phyloP scores from a whole-genome alignment of 2,113 vertebrate species.

The Cyanocitta stelleri region DNA sequence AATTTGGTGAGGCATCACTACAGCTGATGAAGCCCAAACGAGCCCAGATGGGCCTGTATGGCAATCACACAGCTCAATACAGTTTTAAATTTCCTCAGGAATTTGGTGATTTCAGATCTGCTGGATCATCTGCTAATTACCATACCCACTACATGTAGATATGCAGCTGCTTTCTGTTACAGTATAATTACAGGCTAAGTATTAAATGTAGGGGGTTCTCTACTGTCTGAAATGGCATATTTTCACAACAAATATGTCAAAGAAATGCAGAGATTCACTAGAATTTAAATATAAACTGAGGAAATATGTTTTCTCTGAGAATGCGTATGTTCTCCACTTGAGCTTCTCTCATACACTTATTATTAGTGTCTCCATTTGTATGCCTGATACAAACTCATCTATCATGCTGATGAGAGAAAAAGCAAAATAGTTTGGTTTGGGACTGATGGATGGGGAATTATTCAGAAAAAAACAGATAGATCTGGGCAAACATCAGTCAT shows the following conservation, averaged over 20 bases:
- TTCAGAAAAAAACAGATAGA: not conserved
- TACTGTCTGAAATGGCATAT: conserved; percentile 11
- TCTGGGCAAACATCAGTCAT: not conserved
- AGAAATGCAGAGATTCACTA: not conserved
- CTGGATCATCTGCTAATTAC: conserved; percentile 13
- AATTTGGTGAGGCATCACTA: not conserved
- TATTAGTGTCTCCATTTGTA: not conserved
- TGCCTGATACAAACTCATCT: not conserved
- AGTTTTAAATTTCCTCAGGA: not conserved
- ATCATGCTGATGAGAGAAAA: not conserved
- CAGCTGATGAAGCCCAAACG: not conserved
- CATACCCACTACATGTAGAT: not conserved
- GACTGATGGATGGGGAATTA: not conserved
- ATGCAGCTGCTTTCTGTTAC: not conserved
- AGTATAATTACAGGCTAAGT: conserved; percentile 9
- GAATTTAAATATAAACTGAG: not conserved
- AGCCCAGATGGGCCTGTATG: not conserved
- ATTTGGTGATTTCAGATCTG: not conserved
- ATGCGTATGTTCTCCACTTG: not conserved
- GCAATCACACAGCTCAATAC: not conserved
- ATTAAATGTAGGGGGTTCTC: not conserved
- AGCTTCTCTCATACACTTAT: not conserved
- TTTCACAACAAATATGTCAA: conserved; percentile 34
- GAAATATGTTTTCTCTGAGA: not conserved
- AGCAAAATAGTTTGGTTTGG: not conserved